Evolutionary conservation across 2,113 vertebrate species (phyloP), one percentile per base, ranked within the genome.

Genomic region (Phoxinus phoxinus): DNA sequence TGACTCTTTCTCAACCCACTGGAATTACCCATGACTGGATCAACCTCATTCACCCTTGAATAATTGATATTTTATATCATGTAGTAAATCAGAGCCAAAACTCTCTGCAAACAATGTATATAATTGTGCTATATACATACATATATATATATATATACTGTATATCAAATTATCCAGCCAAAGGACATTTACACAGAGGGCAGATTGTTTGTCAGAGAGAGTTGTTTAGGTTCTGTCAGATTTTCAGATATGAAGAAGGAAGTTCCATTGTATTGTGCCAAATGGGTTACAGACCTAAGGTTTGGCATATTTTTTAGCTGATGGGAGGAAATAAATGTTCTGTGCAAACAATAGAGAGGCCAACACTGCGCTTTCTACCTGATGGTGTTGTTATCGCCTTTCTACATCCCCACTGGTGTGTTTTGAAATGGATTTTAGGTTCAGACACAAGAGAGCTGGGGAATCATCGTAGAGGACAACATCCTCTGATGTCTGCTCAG

Each of bases 281-380:
- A 81, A 80, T 61, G 9, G 76, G 67, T 71, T 72, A 63, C n/a
- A 71, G 63, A 21, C 58, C 21, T 80, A 21, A 25, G 58, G 77
- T 41, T 53, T 58, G 37, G 21, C 44, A 19, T 30, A 23, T 72
- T 46, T 79, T 86, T 41, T 32, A 9, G 76, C 79, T 69, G 35
- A 37, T 69, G 87, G 82, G 27, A 79, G 71, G 67, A 81, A 76
- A 56, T 25, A 79, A 61, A 56, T 41, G 63, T 69, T 79, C 32
- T 58, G 44, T n/a, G 51, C 37, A 85, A 85, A 80, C 84, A 81
- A 80, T 80, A 80, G 63, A 58, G 46, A 44, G 79, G 30, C 65
- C 15, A 58, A 59, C 21, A 30, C 51, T 73, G 56, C 1, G 25
- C 41, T 35, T 63, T 71, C 72, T 27, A 27, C 79, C 83, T 75